phyloP scores from a whole-genome alignment of 2,113 vertebrate genomes.

The Microcebus murinus region DNA sequence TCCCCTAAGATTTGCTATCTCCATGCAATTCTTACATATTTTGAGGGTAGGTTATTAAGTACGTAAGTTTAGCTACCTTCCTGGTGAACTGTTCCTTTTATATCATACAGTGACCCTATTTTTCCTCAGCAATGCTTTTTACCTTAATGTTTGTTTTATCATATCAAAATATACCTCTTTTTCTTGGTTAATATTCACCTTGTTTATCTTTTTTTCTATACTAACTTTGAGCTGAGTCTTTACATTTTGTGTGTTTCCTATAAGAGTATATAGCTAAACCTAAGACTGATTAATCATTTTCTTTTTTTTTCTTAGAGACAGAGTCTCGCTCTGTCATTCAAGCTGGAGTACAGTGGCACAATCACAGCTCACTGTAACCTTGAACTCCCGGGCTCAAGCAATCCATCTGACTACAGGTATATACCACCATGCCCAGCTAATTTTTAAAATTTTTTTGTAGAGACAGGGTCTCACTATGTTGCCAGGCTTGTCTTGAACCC shows the following conservation, averaged over 20 bases:
- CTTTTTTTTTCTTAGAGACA: background rate
- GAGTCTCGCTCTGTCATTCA: too few species aligned
- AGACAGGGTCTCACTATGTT: too few species aligned
- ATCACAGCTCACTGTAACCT: too few species aligned
- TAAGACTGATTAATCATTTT: slow-evolving; percentile 19
- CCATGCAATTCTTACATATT: slow-evolving; percentile 8
- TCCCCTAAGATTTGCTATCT: background rate
- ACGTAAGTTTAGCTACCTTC: slow-evolving; percentile 37
- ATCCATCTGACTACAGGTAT: too few species aligned
- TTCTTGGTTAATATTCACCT: slow-evolving; percentile 39
- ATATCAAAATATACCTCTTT: slow-evolving; percentile 20
- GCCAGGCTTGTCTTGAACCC: too few species aligned
- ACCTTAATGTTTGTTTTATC: slow-evolving; percentile 4
- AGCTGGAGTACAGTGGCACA: too few species aligned
- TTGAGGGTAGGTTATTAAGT: slow-evolving; percentile 6
- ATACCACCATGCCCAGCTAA: too few species aligned
- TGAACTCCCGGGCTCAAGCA: too few species aligned
- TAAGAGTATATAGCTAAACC: background rate
- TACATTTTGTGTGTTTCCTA: slow-evolving; percentile 10
- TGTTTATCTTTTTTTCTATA: background rate
- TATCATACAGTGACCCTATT: background rate
- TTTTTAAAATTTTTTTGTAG: too few species aligned
- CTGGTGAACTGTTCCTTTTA: slow-evolving; percentile 40
- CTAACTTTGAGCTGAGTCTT: slow-evolving; percentile 5
- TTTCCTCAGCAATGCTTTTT: background rate